Conservation (phyloP, 35 echinoderm and acorn worm species). For the Patiria miniata region DNA sequence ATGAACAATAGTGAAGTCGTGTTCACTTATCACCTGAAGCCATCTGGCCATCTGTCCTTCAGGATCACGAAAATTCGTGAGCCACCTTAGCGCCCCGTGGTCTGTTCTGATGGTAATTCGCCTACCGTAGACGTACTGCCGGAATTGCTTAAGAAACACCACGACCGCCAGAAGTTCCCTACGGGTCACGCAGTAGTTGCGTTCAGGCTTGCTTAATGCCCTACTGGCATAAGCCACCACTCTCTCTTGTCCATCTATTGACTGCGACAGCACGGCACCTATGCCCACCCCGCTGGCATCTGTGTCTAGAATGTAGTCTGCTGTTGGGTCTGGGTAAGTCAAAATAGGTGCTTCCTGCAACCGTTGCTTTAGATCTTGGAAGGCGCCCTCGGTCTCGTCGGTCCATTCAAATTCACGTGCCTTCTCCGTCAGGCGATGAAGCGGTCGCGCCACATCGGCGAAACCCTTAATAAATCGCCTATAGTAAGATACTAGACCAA, state of each 20-base stretch:
- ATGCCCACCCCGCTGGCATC: slow-evolving; percentile 61
- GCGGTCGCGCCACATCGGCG: slow-evolving; percentile 42
- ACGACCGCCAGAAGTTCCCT: slow-evolving; percentile 66
- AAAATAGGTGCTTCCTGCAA: slow-evolving; percentile 48
- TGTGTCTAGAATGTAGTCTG: slow-evolving; percentile 51
- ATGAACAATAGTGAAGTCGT: slow-evolving; percentile 10
- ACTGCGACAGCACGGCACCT: slow-evolving; percentile 58
- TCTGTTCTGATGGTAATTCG: slow-evolving; percentile 58
- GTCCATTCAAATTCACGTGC: slow-evolving; percentile 35
- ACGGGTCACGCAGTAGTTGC: slow-evolving; percentile 55
- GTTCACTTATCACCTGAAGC: not conserved
- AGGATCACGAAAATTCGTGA: slow-evolving; percentile 39
- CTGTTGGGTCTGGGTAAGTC: slow-evolving; percentile 10
- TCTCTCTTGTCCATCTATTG: slow-evolving; percentile 42
- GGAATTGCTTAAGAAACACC: slow-evolving; percentile 47
- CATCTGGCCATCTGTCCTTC: slow-evolving; percentile 15
- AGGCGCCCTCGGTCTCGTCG: slow-evolving; percentile 36
- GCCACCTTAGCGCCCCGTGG: slow-evolving; percentile 49
- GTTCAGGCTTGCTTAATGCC: slow-evolving; percentile 43
- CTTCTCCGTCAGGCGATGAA: slow-evolving; percentile 50
- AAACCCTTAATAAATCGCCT: slow-evolving; percentile 54
- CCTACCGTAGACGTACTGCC: slow-evolving; percentile 58
- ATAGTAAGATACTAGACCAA: slow-evolving; percentile 65
- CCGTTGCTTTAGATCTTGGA: slow-evolving; percentile 32
- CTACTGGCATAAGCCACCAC: slow-evolving; percentile 60